Percentiles rank a stretch among this genome's conserved stretches.
These are phyloP conservation scores for Marisa cornuarietis DNA, from an alignment of 1,140 invertebrate species.

Conservation along the genomic window DNA sequence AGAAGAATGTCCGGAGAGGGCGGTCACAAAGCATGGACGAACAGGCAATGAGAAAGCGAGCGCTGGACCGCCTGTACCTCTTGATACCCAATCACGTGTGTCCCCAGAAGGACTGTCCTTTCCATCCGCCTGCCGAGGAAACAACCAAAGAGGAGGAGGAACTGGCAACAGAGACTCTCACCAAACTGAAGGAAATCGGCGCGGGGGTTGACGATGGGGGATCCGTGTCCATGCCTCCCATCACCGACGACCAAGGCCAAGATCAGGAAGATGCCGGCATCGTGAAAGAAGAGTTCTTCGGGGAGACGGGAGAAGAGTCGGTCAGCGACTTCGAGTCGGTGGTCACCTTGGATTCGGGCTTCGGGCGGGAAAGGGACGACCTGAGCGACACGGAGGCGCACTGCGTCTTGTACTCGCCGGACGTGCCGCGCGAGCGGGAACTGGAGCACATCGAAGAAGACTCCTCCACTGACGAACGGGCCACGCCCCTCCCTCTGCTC, in stretches of 20 bases:
- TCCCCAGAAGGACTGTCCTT: constrained; percentile 33
- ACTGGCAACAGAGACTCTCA: constrained; percentile 20
- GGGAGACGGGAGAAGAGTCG: constrained; percentile 28
- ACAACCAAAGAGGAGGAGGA: constrained; percentile 18
- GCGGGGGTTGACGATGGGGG: constrained; percentile 13
- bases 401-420: not conserved
- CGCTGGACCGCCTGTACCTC: constrained; percentile 29
- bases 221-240: constrained; percentile 4
- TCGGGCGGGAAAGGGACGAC: constrained; percentile 22
- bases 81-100: constrained; percentile 40
- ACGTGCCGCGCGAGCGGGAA: constrained; percentile 12
- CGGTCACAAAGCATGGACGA: too few relatives aligned
- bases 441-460: constrained; percentile 14
- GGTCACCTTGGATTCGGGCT: constrained; percentile 29
- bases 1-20: too few relatives aligned
- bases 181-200: constrained; percentile 25
- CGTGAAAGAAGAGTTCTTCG: constrained; percentile 13
- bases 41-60: not conserved
- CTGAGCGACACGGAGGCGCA: constrained; percentile 6
- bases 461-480: constrained; percentile 3
- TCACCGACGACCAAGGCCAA: not conserved
- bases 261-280: not conserved
- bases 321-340: constrained; percentile 32
- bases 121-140: constrained; percentile 33
- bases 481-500: not conserved